Conservation (phyloP, 2,888 invertebrate species). For the Monopis laevigella region DNA sequence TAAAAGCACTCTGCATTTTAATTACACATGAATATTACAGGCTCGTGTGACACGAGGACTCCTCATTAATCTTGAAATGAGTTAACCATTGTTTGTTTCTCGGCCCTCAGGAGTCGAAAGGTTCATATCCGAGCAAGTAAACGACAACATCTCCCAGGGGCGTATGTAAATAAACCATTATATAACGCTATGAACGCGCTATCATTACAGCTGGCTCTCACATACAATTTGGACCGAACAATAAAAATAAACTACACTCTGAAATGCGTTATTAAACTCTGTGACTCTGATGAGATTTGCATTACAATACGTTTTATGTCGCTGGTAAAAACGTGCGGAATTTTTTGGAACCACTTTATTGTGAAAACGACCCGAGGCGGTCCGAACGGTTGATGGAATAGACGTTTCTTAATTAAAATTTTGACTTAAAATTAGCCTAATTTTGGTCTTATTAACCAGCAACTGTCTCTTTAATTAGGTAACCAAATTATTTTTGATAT, state of each 20-base stretch:
- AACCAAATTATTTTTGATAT: conserved; percentile 3
- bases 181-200: conserved; percentile 13
- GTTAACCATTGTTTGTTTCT: conserved; percentile 8
- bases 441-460: conserved; percentile 1
- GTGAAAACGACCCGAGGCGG: neutral
- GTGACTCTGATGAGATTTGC: conserved; percentile 3
- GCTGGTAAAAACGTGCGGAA: neutral
- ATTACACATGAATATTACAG: conserved; percentile 9
- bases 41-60: conserved; percentile 3
- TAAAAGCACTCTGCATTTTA: conserved; percentile 6
- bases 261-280: conserved; percentile 6
- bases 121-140: conserved; percentile 9
- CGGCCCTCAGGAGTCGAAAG: conserved; percentile 10
- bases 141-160: conserved; percentile 12
- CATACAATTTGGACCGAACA: conserved; percentile 6
- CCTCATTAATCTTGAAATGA: conserved; percentile 11
- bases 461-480: conserved; percentile 7
- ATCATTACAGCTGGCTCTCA: neutral
- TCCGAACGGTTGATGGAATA: neutral
- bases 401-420: neutral
- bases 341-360: conserved; percentile 1
- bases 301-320: conserved; percentile 6
- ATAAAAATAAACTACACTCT: conserved; percentile 8
- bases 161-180: conserved; percentile 13
- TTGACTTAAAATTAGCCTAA: neutral